Evolutionary conservation across 2,113 vertebrate species (phyloP).

Genomic region (Lipophrys pholis): DNA sequence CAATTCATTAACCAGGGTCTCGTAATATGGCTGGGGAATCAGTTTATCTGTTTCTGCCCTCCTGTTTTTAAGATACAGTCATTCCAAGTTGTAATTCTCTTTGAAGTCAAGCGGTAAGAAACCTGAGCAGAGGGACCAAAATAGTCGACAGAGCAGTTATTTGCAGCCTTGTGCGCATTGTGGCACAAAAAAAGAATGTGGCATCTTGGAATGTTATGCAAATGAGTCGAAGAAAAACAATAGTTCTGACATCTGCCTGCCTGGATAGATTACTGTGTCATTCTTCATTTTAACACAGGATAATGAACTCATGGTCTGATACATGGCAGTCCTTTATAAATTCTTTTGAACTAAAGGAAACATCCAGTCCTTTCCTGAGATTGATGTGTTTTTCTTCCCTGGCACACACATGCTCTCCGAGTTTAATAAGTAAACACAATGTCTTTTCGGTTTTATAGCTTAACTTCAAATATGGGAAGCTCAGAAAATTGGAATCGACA

Average conservation of each 20-base stretch:
- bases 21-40: conserved; percentile 55
- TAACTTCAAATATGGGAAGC: conserved; percentile 23
- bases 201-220: conserved; percentile 44
- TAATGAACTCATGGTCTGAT: conserved; percentile 42
- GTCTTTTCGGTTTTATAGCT: conserved; percentile 52
- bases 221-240: conserved; percentile 36
- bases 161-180: conserved; percentile 47
- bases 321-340: conserved; percentile 26
- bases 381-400: conserved; percentile 18
- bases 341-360: conserved; percentile 29
- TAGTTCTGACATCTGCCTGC: conserved; percentile 22
- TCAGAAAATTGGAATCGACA: conserved; percentile 46
- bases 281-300: conserved; percentile 27
- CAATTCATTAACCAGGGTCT: conserved; percentile 42
- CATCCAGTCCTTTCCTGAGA: conserved; percentile 2
- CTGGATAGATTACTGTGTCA: conserved; percentile 16
- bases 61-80: conserved; percentile 53
- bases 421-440: conserved; percentile 48
- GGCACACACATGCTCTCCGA: not conserved
- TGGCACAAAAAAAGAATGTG: conserved; percentile 39
- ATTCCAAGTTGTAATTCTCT: conserved; percentile 51
- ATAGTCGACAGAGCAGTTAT: conserved; percentile 44
- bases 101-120: conserved; percentile 65
- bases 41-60: conserved; percentile 53
- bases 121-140: conserved; percentile 51